phyloP scores from a whole-genome alignment of 2,888 invertebrate genomes.

The Drosophila quasianomalipes region DNA sequence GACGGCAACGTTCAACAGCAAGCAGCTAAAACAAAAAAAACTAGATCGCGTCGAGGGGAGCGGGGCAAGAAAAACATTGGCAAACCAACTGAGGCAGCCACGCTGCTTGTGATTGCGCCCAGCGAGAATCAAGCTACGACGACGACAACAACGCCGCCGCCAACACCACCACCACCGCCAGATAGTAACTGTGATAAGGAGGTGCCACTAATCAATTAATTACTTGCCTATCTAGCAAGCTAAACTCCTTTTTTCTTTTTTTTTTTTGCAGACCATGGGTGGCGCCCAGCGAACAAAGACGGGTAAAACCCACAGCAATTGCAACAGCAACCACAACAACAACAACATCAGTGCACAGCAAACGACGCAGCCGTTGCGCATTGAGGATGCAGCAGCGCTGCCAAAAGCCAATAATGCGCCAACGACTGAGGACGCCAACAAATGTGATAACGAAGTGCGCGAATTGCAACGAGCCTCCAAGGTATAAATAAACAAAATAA shows the following conservation, averaged over 20 bases:
- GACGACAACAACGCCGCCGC: slow-evolving; percentile 9
- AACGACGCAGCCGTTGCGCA: slow-evolving; percentile 86
- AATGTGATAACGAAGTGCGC: slow-evolving; percentile 87
- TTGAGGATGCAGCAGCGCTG: slow-evolving; percentile 84
- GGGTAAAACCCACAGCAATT: slow-evolving; percentile 26
- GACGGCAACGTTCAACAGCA: slow-evolving; percentile 48
- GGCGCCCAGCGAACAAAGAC: slow-evolving; percentile 61
- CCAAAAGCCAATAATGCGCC: slow-evolving; percentile 58
- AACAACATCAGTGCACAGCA: slow-evolving; percentile 40
- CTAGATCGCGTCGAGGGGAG: slow-evolving; percentile 67
- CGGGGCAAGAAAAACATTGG: slow-evolving; percentile 65
- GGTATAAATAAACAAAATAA: slow-evolving; percentile 59
- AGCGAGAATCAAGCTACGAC: slow-evolving; percentile 44
- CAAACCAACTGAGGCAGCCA: slow-evolving; percentile 49
- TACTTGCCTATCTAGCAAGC: not conserved
- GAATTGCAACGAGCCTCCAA: slow-evolving; percentile 88
- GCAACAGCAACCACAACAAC: slow-evolving; percentile 14
- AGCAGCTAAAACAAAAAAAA: slow-evolving; percentile 60
- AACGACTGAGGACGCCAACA: slow-evolving; percentile 69
- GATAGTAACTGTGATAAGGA: slow-evolving; percentile 73
- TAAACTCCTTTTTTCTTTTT: not conserved
- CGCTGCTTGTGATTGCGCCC: slow-evolving; percentile 57
- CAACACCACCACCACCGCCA: slow-evolving; percentile 29
- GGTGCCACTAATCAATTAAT: slow-evolving; percentile 26
- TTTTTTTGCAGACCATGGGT: slow-evolving; percentile 56